Evolutionary conservation across 2,797 vertebrate genomes (phyloP), one percentile per base, ranked within the genome.

Genomic region (Pseudomugil tenellus): DNA sequence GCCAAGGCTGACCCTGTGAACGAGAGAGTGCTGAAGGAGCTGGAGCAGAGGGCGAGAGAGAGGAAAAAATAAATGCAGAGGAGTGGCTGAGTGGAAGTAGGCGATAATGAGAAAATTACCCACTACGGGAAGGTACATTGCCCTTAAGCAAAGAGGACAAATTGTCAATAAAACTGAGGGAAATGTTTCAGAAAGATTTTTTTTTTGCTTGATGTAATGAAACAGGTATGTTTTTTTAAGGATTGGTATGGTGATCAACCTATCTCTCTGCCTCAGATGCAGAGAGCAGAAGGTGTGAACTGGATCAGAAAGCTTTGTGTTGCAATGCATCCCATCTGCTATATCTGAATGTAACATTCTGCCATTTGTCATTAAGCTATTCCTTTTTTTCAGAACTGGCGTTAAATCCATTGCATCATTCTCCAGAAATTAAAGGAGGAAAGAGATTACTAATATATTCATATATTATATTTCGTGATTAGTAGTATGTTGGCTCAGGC

Each of bases 1-100:
- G 80, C 96, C 60, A 74, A 85, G 74, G 92, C 95, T 1, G 90
- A 95, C 26, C 91, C 95, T 28, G 58, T 92, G 77, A 92, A 74
- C 55, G 77, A 87, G 78, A 85, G 84, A 43, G 92, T 95, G 60
- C 81, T 95, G 37, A 86, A 88, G 31, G 90, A 91, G 68, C 72
- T 98, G 83, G 94, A 94, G 88, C 89, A 85, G 72, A 87, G 92
- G 77, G 86, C 84, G 55, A 89, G 49, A 57, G 72, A 74, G 6
- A 49, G 63, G 54, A 84, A 58, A 29, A 82, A 79, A 74, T 85
- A 76, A 83, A 77, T 57, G 53, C 6, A 9, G 26, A 57, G 41
- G 41, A 53, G 51, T 17, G 14, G 13, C 41, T 32, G 25, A 72
- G 58, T 35, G 59, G 58, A 77, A 70, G 55, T 70, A 43, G 62